Evolutionary conservation across 2,113 vertebrate species (phyloP), one percentile per base, ranked within the genome.

Genomic region (Sphaerodactylus townsendi): DNA sequence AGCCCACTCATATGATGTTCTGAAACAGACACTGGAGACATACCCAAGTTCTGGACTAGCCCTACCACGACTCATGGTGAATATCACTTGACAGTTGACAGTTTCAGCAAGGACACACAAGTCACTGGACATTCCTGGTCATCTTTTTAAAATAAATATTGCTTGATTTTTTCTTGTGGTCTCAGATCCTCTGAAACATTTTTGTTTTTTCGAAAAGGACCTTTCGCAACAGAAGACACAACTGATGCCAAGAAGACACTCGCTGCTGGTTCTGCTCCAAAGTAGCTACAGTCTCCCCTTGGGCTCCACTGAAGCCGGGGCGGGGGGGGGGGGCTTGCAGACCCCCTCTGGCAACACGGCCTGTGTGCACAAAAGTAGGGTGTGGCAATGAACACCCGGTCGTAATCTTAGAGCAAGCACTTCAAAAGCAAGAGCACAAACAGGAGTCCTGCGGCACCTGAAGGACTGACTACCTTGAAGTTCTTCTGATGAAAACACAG

Each of bases 341-440:
- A 30, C 88, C 80, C n/a, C 79, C 77, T 86, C 82, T 81, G 72
- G 15, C 77, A 79, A 85, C 68, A 71, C 66, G 86, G 81, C 75
- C 39, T 33, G 35, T 37, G 89, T 74, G 76, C 79, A 83, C 71
- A 91, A 86, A 91, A 66, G 44, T 44, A 71, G 78, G 75, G 8
- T 21, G 30, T 79, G 65, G 56, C 39, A 3, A 72, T 65, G 62
- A 85, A 48, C 56, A 85, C 41, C 50, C 88, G 87, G 85, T 82
- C 87, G 86, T 69, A 2, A 73, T 88, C 87, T 84, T 92, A 88
- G 81, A 85, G 83, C 59, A 81, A 85, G 78, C 85, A 85, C 85
- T 86, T 56, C 41, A 59, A 35, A 91, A 88, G 80, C 89, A 92
- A 78, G n/a, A 83, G 75, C 44, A 73, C n/a, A 8, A 28, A 28